A percentile compares a stretch with the other conserved stretches of the same genome.
Evolutionary conservation across 1,140 invertebrate species (phyloP).

Genomic region (Leguminivora glycinivorella): DNA sequence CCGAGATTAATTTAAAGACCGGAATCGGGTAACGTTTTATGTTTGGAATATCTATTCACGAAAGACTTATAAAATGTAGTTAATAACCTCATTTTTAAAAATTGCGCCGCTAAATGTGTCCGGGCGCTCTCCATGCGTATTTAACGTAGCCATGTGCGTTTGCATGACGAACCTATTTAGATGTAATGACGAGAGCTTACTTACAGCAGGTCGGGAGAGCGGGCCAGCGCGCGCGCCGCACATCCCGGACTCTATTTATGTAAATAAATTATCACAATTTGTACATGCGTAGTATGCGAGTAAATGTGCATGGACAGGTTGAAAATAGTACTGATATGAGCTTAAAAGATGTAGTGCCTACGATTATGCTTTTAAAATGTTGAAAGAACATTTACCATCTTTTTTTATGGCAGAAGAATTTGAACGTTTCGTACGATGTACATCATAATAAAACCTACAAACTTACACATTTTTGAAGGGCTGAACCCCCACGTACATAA

Average conservation of each 20-base stretch:
- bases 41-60: not conserved
- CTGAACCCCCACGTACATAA: conserved; percentile 5
- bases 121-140: conserved; percentile 1
- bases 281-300: conserved; percentile 63
- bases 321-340: conserved; percentile 78
- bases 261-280: conserved; percentile 56
- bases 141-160: not conserved
- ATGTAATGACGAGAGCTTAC: conserved; percentile 22
- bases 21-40: not conserved
- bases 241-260: conserved; percentile 38
- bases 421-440: conserved; percentile 46
- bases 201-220: conserved; percentile 16
- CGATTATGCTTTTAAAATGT: conserved; percentile 71
- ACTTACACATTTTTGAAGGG: conserved; percentile 21
- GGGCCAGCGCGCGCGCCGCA: conserved; percentile 17
- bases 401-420: conserved; percentile 48
- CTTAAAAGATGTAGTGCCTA: conserved; percentile 78
- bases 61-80: not conserved
- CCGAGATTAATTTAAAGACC: not conserved
- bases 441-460: conserved; percentile 5
- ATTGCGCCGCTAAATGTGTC: not conserved
- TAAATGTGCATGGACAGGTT: conserved; percentile 68
- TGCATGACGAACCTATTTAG: conserved; percentile 1
- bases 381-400: conserved; percentile 49
- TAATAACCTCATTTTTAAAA: not conserved